Conservation (phyloP, 2,113 vertebrate genomes). For the Phalacrocorax aristotelis region DNA sequence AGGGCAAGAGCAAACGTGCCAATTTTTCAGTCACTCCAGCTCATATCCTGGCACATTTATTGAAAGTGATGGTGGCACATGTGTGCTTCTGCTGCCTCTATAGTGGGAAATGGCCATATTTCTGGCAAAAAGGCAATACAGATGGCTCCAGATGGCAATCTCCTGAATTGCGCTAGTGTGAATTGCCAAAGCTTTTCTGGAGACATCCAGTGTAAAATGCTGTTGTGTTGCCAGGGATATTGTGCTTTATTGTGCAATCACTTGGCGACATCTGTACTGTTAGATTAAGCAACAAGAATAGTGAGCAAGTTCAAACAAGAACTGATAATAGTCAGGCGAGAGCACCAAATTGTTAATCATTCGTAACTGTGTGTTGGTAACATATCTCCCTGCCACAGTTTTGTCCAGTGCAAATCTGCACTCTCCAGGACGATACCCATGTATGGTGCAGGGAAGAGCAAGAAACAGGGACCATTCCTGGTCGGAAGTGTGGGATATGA, state of each 20-base stretch:
- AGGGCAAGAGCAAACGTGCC: background rate
- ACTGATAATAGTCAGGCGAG: background rate
- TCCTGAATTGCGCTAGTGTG: background rate
- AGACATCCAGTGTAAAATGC: background rate
- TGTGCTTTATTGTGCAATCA: background rate
- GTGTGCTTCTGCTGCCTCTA: background rate
- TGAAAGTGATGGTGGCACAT: background rate
- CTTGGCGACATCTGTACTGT: background rate
- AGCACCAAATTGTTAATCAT: background rate
- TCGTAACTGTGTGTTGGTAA: background rate
- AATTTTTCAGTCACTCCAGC: background rate
- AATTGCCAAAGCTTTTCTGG: conserved; percentile 27
- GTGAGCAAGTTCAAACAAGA: background rate
- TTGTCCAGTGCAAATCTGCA: background rate
- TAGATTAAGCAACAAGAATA: background rate
- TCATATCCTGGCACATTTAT: background rate
- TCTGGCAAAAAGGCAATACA: background rate
- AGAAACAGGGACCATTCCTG: background rate
- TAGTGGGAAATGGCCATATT: background rate
- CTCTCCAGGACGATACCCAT: background rate
- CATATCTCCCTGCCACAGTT: background rate
- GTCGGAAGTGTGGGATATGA: background rate
- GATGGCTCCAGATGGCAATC: conserved; percentile 37
- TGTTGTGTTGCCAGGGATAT: background rate
- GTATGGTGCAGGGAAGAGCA: background rate